Percentiles rank a stretch among this genome's conserved stretches.
phyloP scores from a whole-genome alignment of 2,888 invertebrate genomes.

The Oligia latruncula region DNA sequence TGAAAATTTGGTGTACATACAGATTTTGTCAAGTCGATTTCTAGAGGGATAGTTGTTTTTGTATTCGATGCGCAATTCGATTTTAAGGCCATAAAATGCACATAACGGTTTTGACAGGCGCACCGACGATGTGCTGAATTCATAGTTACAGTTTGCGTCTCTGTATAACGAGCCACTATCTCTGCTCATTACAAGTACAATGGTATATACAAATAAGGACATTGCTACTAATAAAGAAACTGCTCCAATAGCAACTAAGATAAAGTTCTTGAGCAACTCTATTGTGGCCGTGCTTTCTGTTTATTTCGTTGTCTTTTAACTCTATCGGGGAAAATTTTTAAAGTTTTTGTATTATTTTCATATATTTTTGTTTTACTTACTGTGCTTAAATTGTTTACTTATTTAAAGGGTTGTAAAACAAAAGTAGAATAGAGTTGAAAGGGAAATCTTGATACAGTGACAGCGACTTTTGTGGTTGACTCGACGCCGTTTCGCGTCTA shows the following conservation, averaged over 20 bases:
- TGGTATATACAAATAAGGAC: conserved; percentile 33
- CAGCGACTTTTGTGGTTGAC: neutral
- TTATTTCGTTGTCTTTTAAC: conserved; percentile 35
- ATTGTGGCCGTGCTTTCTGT: conserved; percentile 36
- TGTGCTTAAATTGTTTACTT: neutral
- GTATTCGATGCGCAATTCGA: too few species aligned
- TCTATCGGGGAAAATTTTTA: conserved; percentile 9
- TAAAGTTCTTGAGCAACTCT: conserved; percentile 28
- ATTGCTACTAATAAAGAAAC: conserved; percentile 26
- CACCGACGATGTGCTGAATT: too few species aligned
- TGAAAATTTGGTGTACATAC: too few species aligned
- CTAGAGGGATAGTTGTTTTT: too few species aligned
- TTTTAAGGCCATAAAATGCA: too few species aligned
- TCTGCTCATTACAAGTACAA: conserved; percentile 31
- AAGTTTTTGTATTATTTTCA: conserved; percentile 17
- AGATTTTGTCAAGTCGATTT: too few species aligned
- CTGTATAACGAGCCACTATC: conserved; percentile 12
- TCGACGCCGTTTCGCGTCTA: neutral
- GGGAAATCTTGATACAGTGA: neutral
- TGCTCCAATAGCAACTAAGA: conserved; percentile 25
- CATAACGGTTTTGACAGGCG: too few species aligned
- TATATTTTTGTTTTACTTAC: neutral
- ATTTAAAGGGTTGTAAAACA: neutral
- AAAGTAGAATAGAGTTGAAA: neutral
- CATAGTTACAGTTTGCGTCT: too few species aligned